Base-by-base conservation (phyloP, 2,888 invertebrate species). In the Tipula confusa region DNA sequence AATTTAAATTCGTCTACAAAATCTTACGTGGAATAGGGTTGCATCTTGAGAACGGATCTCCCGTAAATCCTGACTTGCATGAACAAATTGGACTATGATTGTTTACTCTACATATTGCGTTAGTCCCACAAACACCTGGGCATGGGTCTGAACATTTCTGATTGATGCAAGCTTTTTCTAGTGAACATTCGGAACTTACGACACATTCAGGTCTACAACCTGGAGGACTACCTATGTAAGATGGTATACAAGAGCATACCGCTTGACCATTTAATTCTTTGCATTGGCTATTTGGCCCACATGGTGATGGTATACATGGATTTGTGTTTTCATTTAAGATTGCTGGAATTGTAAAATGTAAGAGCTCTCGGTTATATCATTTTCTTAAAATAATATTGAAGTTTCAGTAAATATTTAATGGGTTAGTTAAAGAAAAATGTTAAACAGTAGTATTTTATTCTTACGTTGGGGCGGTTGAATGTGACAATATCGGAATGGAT, bases 241-340 rank as follows among this genome's bases (percentile, higher is more conserved):
- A 91, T 80, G 91, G 91, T 85, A 93, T 88, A 87, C 95, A 95
- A 83, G 93, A 93, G 87, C 95, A 95, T 28, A 94, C 92, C 0
- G 93, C 93, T 90, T 94, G 93, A 29, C 91, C 92, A 86, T 95
- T 94, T 29, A 92, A 88, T 88, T 93, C 94, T 86, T 93, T 93
- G 87, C 96, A 96, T 86, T 93, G 91, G 85, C 96, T 95, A 87
- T 96, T 95, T 5, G 95, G 93, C 38, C 96, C 96, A 87, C 96
- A 97, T 0, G 95, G 95, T 1, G 94, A 93, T 83, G 95, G 95
- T 85, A 91, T 89, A 87, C 96, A 96, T 1, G 95, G 95, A 86
- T 93, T 91, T 3, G 89, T 87, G 84, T 90, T 90, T 43, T 88
- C 87, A 29, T 88, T 86, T 87, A 89, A 33, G 18, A 36, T 33